phyloP scores from a whole-genome alignment of 2,797 vertebrate genomes.

The Coregonus sp. region DNA sequence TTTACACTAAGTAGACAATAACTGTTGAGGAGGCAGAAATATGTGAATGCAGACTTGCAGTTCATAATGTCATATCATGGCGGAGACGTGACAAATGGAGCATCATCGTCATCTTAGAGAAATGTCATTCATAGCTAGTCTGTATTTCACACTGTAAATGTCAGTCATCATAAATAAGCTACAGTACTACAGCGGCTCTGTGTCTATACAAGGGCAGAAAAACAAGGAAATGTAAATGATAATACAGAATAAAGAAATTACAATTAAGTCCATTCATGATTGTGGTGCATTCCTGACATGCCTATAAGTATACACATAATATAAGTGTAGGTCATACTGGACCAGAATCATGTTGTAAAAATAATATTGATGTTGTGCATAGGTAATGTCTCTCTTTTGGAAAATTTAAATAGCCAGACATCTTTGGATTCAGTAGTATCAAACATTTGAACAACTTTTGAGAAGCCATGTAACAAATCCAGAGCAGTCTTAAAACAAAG shows the following conservation, averaged over 20 bases:
- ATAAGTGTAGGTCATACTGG: constrained; percentile 21
- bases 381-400: background rate
- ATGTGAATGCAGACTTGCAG: background rate
- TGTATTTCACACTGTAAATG: background rate
- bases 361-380: background rate
- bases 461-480: background rate
- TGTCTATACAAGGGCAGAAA: background rate
- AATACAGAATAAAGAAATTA: background rate
- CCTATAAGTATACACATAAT: background rate
- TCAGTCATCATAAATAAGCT: background rate
- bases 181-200: background rate
- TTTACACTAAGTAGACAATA: background rate
- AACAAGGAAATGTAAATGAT: background rate
- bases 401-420: background rate
- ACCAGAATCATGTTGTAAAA: background rate
- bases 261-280: background rate
- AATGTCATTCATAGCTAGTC: background rate
- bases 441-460: background rate
- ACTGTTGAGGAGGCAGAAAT: background rate
- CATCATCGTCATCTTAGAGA: constrained; percentile 1
- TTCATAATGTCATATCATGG: background rate
- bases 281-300: constrained; percentile 13
- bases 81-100: background rate
- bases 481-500: background rate
- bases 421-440: background rate